Evolutionary conservation across 2,797 vertebrate genomes (phyloP), one percentile per base, ranked within the genome.

Genomic region (Pitangus sulphuratus): DNA sequence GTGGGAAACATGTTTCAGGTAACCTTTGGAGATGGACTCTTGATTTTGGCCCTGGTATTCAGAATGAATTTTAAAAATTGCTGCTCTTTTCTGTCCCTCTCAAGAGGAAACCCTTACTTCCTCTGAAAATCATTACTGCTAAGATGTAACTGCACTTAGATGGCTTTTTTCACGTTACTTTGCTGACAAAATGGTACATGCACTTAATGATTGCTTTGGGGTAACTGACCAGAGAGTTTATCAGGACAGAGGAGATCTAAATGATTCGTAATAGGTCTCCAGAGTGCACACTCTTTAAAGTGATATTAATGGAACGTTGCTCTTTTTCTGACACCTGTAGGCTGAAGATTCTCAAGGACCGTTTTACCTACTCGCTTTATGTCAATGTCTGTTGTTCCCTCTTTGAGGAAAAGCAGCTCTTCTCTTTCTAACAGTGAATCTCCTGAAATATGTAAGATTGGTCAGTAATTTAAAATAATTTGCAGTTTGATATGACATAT

Each of bases 331-430:
- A 48, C 51, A 54, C 8, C 58, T 90, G 19, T 92, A 99, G 99
- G 94, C 96, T 99, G 48, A 98, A 98, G 83, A 99, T 98, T 95
- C 98, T 99, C 82, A 98, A 95, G 97, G 98, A 99, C 85, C 98
- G 99, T 95, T 99, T 99, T 84, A 99, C 98, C 24, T 99, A 99
- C 75, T 97, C 98, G 1, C 98, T 99, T 33, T 99, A 99, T 12
- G 95, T 98, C 80, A 99, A 98, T 33, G 96, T 99, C 84, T 99
- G 98, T 84, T 98, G 98, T 35, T 99, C 99, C 2, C 98, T 99
- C 51, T 99, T 99, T 96, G 99, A 99, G 97, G 99, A 99, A 94
- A 99, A 99, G 92, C 97, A 99, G 64, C 98, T 99, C 39, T 99
- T 99, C 94, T 99, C 99, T 90, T 99, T 99, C 95, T 98, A 98